Conservation (phyloP, 2,113 vertebrate genomes). For the Nicator chloris region DNA sequence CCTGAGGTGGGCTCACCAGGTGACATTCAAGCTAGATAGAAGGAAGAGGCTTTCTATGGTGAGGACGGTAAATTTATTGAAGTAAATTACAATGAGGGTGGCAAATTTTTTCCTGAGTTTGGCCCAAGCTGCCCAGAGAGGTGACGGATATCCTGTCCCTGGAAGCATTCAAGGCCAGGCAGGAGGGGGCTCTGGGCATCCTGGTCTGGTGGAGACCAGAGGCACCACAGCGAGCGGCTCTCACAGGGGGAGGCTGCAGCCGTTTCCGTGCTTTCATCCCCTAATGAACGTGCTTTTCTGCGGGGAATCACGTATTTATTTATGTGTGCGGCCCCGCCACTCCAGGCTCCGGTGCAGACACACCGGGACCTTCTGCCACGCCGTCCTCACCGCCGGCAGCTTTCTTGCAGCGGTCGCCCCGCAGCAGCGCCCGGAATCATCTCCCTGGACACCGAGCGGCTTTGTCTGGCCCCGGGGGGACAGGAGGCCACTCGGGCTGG, state of each 20-base stretch:
- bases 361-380: background rate
- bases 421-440: rapidly evolving
- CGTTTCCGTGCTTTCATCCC: background rate
- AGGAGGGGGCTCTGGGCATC: background rate
- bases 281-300: background rate
- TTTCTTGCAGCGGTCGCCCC: no score
- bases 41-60: rapidly evolving
- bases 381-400: rapidly evolving
- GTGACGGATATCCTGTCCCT: rapidly evolving
- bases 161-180: background rate
- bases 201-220: no score
- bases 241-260: no score
- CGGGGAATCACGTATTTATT: background rate
- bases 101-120: rapidly evolving
- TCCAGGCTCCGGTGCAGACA: background rate
- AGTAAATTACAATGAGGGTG: rapidly evolving
- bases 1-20: rapidly evolving
- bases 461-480: background rate
- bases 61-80: no score
- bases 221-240: rapidly evolving
- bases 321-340: rapidly evolving
- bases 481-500: background rate
- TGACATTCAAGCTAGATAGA: rapidly evolving
- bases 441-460: rapidly evolving
- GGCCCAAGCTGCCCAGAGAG: no score